Evolutionary conservation across 2,888 invertebrate species (phyloP), one percentile per base, ranked within the genome.

Genomic region (Watsonalla cultraria): DNA sequence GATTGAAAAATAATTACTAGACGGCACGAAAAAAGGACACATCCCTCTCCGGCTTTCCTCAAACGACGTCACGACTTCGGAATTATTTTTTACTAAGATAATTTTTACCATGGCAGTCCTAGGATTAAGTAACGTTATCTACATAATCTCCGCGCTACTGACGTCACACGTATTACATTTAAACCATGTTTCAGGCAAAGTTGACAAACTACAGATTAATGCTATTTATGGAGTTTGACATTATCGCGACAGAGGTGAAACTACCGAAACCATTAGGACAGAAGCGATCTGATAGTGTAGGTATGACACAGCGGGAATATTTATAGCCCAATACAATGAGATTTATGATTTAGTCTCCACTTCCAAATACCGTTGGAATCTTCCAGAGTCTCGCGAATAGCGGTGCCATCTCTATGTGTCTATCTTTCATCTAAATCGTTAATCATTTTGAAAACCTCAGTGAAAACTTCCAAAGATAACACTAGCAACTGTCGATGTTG

Each of bases 211-310:
- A 70, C 67, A 74, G 70, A 72, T 73, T 76, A 77, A 77, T 66
- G 78, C 80, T 84, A 82, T 88, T 85, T 83, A 81, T 74, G 75
- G 70, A 61, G 65, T 62, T 76, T 83, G 85, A 87, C 87, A 81
- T 87, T 90, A 90, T 90, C 90, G 53, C 58, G 78, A 76, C 74
- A 76, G 73, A 68, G 65, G 65, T 65, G 65, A 71, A 76, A 76
- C 74, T 72, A 73, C 77, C 65, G 70, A 80, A 82, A 79, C 81
- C 85, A 86, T 88, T 88, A 90, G 78, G 76, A 66, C 70, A 75
- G 72, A 66, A 66, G 55, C 39, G 9, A 37, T 37, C 15, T 39
- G 58, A 65, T 64, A 69, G 65, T 65, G 68, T 72, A 24, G 24
- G 24, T 24, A 76, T 72, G 64, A 66, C 65, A 71, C 37, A 7